Percentiles rank a stretch among this genome's conserved stretches.
Conservation (phyloP, 2,888 invertebrate genomes). For the Catocala fraxini region DNA sequence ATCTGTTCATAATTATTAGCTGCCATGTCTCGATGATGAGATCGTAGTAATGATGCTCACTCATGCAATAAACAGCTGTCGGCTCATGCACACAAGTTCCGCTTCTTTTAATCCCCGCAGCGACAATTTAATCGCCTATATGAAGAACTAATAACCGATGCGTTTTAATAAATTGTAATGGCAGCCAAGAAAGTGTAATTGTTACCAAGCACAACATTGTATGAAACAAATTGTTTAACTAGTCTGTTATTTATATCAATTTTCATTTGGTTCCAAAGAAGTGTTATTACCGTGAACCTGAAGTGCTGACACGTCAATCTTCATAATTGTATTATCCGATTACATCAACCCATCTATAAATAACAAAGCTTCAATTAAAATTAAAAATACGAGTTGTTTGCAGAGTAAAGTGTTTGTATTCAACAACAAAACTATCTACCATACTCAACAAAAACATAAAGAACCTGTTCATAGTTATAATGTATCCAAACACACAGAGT, state of each 20-base stretch:
- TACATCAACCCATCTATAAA: not conserved
- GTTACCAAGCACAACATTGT: not conserved
- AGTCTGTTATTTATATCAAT: no score
- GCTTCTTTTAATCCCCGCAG: constrained; percentile 8
- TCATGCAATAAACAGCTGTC: constrained; percentile 34
- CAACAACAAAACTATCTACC: constrained; percentile 57
- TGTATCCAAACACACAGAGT: constrained; percentile 53
- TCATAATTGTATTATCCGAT: not conserved
- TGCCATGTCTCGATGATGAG: constrained; percentile 21
- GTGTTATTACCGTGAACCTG: no score
- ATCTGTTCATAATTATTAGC: constrained; percentile 41
- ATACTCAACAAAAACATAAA: constrained; percentile 59
- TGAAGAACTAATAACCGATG: not conserved
- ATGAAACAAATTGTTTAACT: no score
- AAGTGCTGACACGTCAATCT: no score
- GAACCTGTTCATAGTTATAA: constrained; percentile 50
- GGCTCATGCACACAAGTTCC: constrained; percentile 26
- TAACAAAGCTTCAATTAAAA: not conserved
- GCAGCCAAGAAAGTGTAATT: constrained; percentile 23
- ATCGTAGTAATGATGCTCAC: constrained; percentile 27
- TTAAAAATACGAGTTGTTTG: constrained; percentile 21
- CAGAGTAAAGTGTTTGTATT: constrained; percentile 35
- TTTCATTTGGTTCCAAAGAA: no score
- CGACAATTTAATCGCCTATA: constrained; percentile 14
- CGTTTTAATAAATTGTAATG: not conserved